A percentile compares a stretch with the other conserved stretches of the same genome.
Conservation (phyloP, 2,888 invertebrate species). For the Caenorhabditis becei region DNA sequence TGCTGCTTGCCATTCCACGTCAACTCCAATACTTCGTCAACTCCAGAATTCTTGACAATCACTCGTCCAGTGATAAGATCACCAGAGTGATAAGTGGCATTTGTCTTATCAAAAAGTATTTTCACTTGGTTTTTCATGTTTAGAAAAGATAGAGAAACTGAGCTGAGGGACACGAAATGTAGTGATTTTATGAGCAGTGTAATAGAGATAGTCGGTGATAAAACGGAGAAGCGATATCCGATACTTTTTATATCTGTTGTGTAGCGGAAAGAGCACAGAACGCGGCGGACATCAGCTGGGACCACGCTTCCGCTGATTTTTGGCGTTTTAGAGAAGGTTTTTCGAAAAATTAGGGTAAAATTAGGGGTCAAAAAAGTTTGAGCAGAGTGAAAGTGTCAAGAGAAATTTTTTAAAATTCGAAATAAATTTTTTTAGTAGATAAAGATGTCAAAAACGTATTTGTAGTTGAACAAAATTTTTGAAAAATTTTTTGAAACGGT, state of each 20-base stretch:
- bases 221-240: background rate
- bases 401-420: too few relatives aligned
- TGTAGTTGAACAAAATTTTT: too few relatives aligned
- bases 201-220: background rate
- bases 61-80: background rate
- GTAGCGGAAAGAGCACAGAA: background rate
- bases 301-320: too few relatives aligned
- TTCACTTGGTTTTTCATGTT: background rate
- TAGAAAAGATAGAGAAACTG: background rate
- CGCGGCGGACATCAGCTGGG: background rate
- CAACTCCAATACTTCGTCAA: background rate
- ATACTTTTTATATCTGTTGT: slow-evolving; percentile 2
- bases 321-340: too few relatives aligned
- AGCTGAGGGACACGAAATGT: background rate
- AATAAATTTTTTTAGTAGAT: too few relatives aligned
- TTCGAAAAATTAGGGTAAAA: too few relatives aligned
- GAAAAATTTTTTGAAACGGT: too few relatives aligned
- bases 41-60: background rate
- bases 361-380: too few relatives aligned
- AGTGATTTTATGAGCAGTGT: slow-evolving; percentile 1
- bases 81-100: background rate
- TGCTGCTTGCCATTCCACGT: slow-evolving; percentile 1
- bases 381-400: too few relatives aligned
- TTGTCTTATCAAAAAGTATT: background rate
- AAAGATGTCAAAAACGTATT: too few relatives aligned